Base-by-base conservation (phyloP, 2,797 vertebrate species). In the Choloepus didactylus region DNA sequence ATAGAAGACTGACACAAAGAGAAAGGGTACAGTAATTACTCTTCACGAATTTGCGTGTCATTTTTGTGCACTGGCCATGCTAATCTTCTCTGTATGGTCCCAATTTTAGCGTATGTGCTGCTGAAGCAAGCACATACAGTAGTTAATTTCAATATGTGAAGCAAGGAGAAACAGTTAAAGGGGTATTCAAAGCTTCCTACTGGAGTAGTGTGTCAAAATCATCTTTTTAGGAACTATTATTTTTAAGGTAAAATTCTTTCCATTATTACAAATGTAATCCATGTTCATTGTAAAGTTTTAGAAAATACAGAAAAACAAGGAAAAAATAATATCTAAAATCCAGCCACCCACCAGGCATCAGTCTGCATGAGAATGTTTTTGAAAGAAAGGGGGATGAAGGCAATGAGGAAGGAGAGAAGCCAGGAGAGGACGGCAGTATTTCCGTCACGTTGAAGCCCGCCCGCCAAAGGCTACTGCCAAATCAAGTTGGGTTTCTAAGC, bases 221-320 rank as follows among this genome's bases (percentile, higher is more conserved):
- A 46, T 21, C 60, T 67, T 73, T 9, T 73, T 46, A 67, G 7
- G 38, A 77, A 72, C n/a, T 82, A 56, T 60, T 76, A 69, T 66
- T 88, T 86, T 77, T 67, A 86, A 93, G 67, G 31, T 62, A 38
- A n/a, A 64, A 70, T 23, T 60, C 29, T 93, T 66, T 80, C 25
- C 41, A 23, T 80, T 89, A 51, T 54, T 79, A 76, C 72, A 60
- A 73, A 89, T 79, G 10, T 75, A 85, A 70, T 83, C 25, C 35
- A 41, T 31, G 15, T 35, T 76, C 25, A 16, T 51, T 90, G 46
- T 76, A 62, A 81, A 72, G 29, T 73, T 93, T 79, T 87, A 92
- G 79, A 23, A 90, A 67, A 21, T 49, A 44, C 9, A 66, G 31
- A 31, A 51, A n/a, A 73, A 46, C 35, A 29, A 62, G 7, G 38